phyloP scores from a whole-genome alignment of 2,888 invertebrate genomes.

The Sphaerophoria rueppellii region DNA sequence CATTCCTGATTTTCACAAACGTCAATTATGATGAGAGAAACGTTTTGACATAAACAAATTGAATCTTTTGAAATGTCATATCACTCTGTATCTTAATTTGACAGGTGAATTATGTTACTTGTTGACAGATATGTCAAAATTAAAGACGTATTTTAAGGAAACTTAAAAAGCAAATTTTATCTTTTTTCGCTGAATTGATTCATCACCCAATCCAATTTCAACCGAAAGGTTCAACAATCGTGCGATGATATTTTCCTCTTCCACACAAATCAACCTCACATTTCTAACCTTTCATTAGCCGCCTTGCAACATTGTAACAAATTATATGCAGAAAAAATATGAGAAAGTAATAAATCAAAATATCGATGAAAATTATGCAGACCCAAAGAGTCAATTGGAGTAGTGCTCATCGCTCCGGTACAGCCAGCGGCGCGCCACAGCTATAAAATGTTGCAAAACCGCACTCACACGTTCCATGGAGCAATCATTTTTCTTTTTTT shows the following conservation, averaged over 20 bases:
- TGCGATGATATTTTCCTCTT: neutral
- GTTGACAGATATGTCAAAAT: too few species aligned
- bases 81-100: too few species aligned
- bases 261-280: constrained; percentile 16
- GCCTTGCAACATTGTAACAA: neutral
- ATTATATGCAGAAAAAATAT: neutral
- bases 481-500: constrained; percentile 39
- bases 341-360: neutral
- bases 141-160: too few species aligned
- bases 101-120: too few species aligned
- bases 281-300: constrained; percentile 17
- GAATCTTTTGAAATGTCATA: too few species aligned
- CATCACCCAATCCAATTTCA: neutral
- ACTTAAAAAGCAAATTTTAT: too few species aligned
- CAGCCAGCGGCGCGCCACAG: neutral
- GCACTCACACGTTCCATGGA: constrained; percentile 59
- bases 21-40: too few species aligned
- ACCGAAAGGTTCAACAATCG: neutral
- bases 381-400: constrained; percentile 14
- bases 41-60: too few species aligned
- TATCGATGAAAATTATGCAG: constrained; percentile 16
- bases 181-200: too few species aligned
- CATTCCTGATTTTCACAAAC: too few species aligned
- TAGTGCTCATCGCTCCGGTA: neutral
- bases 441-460: constrained; percentile 59